Evolutionary conservation across 1,140 invertebrate species (phyloP).

Genomic region (Papilio glaucus): DNA sequence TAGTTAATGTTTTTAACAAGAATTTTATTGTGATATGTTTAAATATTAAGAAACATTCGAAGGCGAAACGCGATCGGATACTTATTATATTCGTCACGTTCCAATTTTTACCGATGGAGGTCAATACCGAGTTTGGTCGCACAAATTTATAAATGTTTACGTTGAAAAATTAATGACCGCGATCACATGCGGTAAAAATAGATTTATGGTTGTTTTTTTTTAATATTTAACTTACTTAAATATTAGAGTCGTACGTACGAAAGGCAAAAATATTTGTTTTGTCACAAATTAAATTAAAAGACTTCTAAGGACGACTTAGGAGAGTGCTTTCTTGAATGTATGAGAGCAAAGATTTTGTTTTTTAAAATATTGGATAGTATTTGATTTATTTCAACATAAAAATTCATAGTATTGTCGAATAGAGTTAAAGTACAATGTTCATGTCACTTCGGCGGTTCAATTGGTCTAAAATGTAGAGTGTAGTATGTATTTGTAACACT

Average conservation of each 20-base stretch:
- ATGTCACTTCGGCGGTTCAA: too few species aligned
- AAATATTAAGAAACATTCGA: slow-evolving; percentile 20
- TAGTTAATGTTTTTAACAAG: not conserved
- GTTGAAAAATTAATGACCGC: not conserved
- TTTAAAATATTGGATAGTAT: too few species aligned
- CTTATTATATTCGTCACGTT: slow-evolving; percentile 61
- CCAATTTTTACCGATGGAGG: slow-evolving; percentile 67
- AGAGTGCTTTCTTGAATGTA: not conserved
- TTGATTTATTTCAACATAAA: too few species aligned
- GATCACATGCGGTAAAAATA: not conserved
- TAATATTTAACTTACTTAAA: not conserved
- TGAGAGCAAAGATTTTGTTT: not conserved
- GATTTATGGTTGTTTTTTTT: not conserved
- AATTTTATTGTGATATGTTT: not conserved
- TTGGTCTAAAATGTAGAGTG: too few species aligned
- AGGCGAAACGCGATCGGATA: slow-evolving; percentile 28
- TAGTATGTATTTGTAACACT: too few species aligned
- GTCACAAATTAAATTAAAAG: not conserved
- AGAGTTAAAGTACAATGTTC: too few species aligned
- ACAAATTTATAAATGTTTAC: slow-evolving; percentile 35
- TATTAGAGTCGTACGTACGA: not conserved
- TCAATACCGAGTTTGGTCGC: slow-evolving; percentile 63
- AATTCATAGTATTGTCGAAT: too few species aligned
- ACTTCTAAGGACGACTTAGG: not conserved
- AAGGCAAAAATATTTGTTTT: not conserved